Conservation (phyloP, 2,113 vertebrate species). For the Tenrec ecaudatus region DNA sequence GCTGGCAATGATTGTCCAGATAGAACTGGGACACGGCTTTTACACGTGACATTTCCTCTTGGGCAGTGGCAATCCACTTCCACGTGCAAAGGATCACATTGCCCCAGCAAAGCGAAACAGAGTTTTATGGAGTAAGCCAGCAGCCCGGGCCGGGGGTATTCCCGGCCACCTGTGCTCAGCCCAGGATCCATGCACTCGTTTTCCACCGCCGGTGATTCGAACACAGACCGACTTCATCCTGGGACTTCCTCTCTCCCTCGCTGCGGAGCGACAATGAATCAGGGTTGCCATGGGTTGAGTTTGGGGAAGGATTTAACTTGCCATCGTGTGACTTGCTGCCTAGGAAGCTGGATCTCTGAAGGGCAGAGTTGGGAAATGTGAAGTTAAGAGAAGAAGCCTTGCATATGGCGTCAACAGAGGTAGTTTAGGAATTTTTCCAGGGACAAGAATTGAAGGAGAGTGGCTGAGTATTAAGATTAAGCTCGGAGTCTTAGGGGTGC, state of each 20-base stretch:
- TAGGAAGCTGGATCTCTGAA: conserved; percentile 65
- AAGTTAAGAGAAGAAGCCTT: conserved; percentile 14
- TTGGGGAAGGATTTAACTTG: conserved; percentile 87
- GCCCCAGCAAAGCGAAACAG: conserved; percentile 50
- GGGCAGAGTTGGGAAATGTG: background rate
- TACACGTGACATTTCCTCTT: conserved; percentile 67
- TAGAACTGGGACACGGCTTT: conserved; percentile 64
- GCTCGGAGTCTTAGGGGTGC: background rate
- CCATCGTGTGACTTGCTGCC: conserved; percentile 86
- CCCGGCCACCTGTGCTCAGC: background rate
- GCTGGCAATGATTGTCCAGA: conserved; percentile 50
- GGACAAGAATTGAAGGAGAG: background rate
- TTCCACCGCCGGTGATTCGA: conserved; percentile 84
- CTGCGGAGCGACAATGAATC: conserved; percentile 82
- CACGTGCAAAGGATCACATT: conserved; percentile 49
- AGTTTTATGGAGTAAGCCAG: conserved; percentile 49
- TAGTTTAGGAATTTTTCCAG: background rate
- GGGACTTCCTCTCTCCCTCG: conserved; percentile 82
- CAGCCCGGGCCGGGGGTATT: background rate
- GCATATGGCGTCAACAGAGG: background rate
- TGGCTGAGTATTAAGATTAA: background rate
- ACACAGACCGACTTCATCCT: conserved; percentile 84
- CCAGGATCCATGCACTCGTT: conserved; percentile 22
- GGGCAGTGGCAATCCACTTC: conserved; percentile 62
- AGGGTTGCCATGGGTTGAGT: conserved; percentile 87